phyloP scores from a whole-genome alignment of 1,140 invertebrate genomes.

The Drosophila erecta region DNA sequence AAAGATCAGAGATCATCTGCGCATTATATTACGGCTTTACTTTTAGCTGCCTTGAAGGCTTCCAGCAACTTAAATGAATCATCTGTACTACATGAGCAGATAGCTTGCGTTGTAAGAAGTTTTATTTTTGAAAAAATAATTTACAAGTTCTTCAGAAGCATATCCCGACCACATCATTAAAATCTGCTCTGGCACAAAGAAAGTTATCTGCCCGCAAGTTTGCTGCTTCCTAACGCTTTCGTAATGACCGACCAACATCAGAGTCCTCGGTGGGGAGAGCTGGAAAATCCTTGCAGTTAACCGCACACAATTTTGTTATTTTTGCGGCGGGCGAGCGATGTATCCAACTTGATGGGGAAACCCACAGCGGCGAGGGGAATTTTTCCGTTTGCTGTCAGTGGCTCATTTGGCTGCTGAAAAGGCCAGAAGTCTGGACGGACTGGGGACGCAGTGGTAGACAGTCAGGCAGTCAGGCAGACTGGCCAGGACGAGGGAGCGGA shows the following conservation, averaged over 20 bases:
- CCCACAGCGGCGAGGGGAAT: slow-evolving; percentile 26
- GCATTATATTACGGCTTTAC: not conserved
- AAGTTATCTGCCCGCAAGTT: slow-evolving; percentile 24
- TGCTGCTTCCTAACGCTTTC: slow-evolving; percentile 20
- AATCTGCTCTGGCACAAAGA: slow-evolving; percentile 20
- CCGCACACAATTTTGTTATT: slow-evolving; percentile 73
- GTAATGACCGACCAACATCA: slow-evolving; percentile 33
- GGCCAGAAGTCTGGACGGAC: slow-evolving; percentile 43
- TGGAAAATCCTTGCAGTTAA: slow-evolving; percentile 57
- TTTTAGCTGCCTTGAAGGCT: not conserved
- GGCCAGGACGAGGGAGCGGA: not conserved
- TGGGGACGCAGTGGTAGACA: slow-evolving; percentile 5
- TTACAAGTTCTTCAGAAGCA: not conserved
- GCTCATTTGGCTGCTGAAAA: slow-evolving; percentile 64
- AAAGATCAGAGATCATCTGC: not conserved
- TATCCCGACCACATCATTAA: slow-evolving; percentile 23
- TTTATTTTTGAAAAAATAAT: not conserved
- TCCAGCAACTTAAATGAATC: no score
- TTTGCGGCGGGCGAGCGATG: slow-evolving; percentile 57
- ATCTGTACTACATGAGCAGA: no score
- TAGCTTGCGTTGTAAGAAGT: no score
- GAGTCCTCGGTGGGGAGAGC: slow-evolving; percentile 1
- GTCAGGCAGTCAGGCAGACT: not conserved
- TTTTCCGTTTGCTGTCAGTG: slow-evolving; percentile 59
- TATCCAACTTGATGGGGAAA: slow-evolving; percentile 58